phyloP scores from a whole-genome alignment of 1,140 invertebrate genomes.

The Drosophila mojavensis region DNA sequence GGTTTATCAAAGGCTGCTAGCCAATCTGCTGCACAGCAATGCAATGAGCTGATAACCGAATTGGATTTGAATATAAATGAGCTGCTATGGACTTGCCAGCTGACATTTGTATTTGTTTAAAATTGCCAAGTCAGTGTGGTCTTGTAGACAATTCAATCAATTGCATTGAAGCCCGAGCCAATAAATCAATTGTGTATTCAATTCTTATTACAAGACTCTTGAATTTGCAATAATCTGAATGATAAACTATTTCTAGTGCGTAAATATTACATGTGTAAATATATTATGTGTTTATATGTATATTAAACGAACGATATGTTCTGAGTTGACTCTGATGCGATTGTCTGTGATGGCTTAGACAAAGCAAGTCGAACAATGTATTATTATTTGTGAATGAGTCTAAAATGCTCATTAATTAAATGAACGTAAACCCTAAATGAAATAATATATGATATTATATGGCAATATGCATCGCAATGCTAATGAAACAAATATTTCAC shows the following conservation, averaged over 20 bases:
- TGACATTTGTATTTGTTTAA: slow-evolving; percentile 15
- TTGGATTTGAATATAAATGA: slow-evolving; percentile 18
- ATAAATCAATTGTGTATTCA: not conserved
- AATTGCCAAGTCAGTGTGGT: slow-evolving; percentile 18
- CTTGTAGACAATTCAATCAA: slow-evolving; percentile 1
- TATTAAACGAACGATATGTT: too few relatives aligned
- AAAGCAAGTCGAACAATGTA: too few relatives aligned
- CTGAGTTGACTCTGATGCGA: too few relatives aligned
- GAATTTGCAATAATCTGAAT: not conserved
- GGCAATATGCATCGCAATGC: not conserved
- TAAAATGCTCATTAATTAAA: too few relatives aligned
- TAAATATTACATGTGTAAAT: too few relatives aligned
- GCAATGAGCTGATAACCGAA: slow-evolving; percentile 20
- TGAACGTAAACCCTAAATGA: not conserved
- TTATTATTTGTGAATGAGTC: too few relatives aligned
- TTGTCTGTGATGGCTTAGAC: too few relatives aligned
- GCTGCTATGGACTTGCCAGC: slow-evolving; percentile 14
- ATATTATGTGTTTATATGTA: too few relatives aligned
- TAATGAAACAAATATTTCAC: slow-evolving; percentile 38
- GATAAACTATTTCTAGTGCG: too few relatives aligned
- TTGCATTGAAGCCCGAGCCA: not conserved
- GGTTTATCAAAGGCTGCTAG: slow-evolving; percentile 15
- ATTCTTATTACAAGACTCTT: not conserved
- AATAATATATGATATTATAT: not conserved
- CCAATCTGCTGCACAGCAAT: too few relatives aligned